Evolutionary conservation across 2,797 vertebrate genomes (phyloP), one percentile per base, ranked within the genome.

Genomic region (Chiroxiphia lanceolata): DNA sequence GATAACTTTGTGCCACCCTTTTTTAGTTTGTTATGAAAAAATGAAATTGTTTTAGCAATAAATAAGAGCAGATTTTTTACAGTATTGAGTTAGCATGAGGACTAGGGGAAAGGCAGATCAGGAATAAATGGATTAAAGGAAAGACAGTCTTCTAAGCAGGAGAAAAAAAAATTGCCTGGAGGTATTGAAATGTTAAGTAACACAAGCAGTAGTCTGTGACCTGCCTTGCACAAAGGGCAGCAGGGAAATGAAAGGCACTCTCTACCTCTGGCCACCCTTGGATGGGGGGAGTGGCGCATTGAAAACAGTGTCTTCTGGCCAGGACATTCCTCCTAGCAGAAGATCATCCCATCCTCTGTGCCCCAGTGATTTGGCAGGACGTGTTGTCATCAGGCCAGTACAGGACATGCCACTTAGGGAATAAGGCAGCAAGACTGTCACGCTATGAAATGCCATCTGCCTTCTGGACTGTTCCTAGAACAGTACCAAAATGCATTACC

Each of bases 41-140:
- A 57, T 13, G 20, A 18, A 25, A 87, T 69, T 63, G 54, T 54
- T 94, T 88, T 65, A 81, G n/a, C 48, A 69, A 59, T 27, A 93
- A 95, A 26, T 60, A 56, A 70, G 40, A 81, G 7, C 12, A 65
- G 23, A 93, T 94, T 90, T 75, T n/a, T 68, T 79, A 54, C 38
- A 68, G 71, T 34, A 25, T 77, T 87, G 57, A 53, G 31, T 50
- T 57, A 77, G 12, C 16, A 5, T 54, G 57, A 80, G 34, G 42
- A 87, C 59, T 68, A 64, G 1, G 4, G 31, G 20, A 69, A 91
- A 95, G 53, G 45, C 68, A 91, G 44, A 83, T 48, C 34, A 87
- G 38, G 47, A 91, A 83, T 65, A 95, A 95, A 54, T 56, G 79
- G 72, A 92, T 92, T 95, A 89, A 91, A 90, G 59, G 51, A 83